Evolutionary conservation across 2,113 vertebrate genomes (phyloP).

Genomic region (Thamnophis sirtalis): DNA sequence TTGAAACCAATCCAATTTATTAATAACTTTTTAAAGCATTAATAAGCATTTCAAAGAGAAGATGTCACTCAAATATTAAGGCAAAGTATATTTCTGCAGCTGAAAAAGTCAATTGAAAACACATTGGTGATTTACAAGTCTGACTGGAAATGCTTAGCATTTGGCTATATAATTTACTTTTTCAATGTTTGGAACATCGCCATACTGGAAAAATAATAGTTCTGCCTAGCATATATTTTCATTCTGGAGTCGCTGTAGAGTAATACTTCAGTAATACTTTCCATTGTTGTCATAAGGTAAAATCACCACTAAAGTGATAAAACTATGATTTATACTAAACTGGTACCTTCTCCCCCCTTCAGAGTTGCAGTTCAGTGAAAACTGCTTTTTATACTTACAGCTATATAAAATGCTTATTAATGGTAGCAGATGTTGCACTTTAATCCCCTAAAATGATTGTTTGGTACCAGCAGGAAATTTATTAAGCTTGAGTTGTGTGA

Average conservation of each 20-base stretch:
- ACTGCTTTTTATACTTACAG: slow-evolving; percentile 64
- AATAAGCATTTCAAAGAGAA: slow-evolving; percentile 18
- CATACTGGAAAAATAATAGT: slow-evolving; percentile 23
- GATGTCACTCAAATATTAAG: slow-evolving; percentile 17
- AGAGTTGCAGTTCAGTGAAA: slow-evolving; percentile 54
- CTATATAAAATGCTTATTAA: slow-evolving; percentile 73
- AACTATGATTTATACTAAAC: slow-evolving; percentile 62
- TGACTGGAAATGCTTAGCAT: slow-evolving; percentile 21
- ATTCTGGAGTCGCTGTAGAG: slow-evolving; percentile 16
- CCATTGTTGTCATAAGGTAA: slow-evolving; percentile 52
- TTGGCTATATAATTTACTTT: background rate
- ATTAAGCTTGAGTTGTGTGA: slow-evolving; percentile 78
- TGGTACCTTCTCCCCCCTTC: slow-evolving; percentile 51
- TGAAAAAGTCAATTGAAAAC: background rate
- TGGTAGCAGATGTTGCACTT: slow-evolving; percentile 75
- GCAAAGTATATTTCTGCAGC: slow-evolving; percentile 12
- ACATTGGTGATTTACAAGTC: slow-evolving; percentile 13
- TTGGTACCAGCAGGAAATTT: slow-evolving; percentile 78
- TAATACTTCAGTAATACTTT: slow-evolving; percentile 42
- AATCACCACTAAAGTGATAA: slow-evolving; percentile 53
- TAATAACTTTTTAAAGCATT: background rate
- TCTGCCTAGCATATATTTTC: slow-evolving; percentile 20
- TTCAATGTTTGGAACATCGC: slow-evolving; percentile 34
- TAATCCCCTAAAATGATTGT: slow-evolving; percentile 77
- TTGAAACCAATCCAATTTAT: background rate